phyloP scores from a whole-genome alignment of 2,797 vertebrate species.

The Pteropus rufus region DNA sequence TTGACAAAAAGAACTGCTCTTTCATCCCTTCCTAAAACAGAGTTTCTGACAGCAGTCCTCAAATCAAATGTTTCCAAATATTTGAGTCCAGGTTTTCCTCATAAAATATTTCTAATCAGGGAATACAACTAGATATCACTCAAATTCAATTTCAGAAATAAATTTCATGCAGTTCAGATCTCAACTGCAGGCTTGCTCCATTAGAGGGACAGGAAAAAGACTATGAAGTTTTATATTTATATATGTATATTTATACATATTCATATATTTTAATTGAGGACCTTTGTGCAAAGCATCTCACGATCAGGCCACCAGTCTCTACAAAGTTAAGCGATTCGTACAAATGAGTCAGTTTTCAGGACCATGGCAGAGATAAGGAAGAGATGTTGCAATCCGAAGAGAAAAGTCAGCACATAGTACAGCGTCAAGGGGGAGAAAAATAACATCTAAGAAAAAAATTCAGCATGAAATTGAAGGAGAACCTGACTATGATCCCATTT shows the following conservation, averaged over 20 bases:
- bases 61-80: constrained; percentile 18
- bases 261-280: neutral
- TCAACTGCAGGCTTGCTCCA: neutral
- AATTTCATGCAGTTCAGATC: neutral
- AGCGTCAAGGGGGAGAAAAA: constrained; percentile 57
- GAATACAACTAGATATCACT: neutral
- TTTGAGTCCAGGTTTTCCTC: neutral
- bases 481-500: constrained; percentile 79
- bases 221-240: neutral
- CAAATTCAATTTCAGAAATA: constrained; percentile 15
- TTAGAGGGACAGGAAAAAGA: neutral
- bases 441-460: constrained; percentile 54
- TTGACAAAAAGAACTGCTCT: neutral
- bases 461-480: constrained; percentile 76
- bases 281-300: neutral
- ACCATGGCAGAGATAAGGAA: constrained; percentile 45
- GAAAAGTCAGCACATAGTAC: constrained; percentile 22
- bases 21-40: constrained; percentile 9
- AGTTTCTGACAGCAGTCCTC: neutral
- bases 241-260: neutral
- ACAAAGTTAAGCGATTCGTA: neutral
- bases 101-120: constrained; percentile 10
- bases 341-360: neutral
- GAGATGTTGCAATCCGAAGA: neutral
- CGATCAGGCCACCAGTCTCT: neutral